Evolutionary conservation across 1,140 invertebrate genomes (phyloP), one percentile per base, ranked within the genome.

Genomic region (Dufourea novaeangliae): DNA sequence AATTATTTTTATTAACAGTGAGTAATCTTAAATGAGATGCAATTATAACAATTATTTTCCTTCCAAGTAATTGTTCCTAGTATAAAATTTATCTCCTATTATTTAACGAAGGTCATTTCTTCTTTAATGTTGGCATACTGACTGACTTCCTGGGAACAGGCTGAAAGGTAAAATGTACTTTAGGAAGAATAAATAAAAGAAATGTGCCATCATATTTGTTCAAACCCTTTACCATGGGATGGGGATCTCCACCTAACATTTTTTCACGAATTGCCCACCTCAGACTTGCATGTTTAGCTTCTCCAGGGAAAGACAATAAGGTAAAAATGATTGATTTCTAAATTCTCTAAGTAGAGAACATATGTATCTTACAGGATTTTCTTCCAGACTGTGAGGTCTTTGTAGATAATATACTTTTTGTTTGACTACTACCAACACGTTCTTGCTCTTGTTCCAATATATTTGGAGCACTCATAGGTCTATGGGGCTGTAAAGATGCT

Each of bases 251-350:
- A 12, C 93, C 93, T 61, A 95, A 85, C 90, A 94, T 93, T 85
- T 93, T 94, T 80, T 94, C 93, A 64, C 94, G 91, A 17, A 94
- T 90, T 59, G 93, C 90, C 95, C 95, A 96, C 71, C 96, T 93
- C 17, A 96, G 79, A 61, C 94, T 93, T 0, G 92, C 86, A 75
- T 94, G 93, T 52, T 93, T 91, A 78, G 94, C 94, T 90, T 96
- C 95, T 29, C 95, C 96, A 6, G 96, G 96, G 41, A 96, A 93
- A 87, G 94, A 94, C 57, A n/a, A n/a, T n/a, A n/a, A n/a, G n/a
- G n/a, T n/a, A n/a, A n/a, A n/a, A n/a, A n/a, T n/a, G n/a, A n/a
- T n/a, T n/a, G n/a, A n/a, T n/a, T n/a, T n/a, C n/a, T n/a, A n/a
- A n/a, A n/a, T n/a, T n/a, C n/a, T n/a, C n/a, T n/a, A n/a, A n/a